phyloP scores from a whole-genome alignment of 2,888 invertebrate genomes.

The Periphyllus acericola region DNA sequence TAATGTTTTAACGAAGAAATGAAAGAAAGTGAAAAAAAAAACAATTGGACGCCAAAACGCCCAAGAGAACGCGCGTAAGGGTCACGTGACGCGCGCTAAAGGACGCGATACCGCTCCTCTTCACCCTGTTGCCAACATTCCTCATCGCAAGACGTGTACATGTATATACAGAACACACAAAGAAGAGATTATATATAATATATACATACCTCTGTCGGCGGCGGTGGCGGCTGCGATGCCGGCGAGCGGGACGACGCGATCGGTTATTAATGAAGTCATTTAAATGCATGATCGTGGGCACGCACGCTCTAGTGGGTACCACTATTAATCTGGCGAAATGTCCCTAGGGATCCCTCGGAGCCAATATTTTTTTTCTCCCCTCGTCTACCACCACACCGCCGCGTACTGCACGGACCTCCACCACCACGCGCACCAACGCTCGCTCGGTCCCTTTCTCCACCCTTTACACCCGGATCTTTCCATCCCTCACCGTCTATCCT shows the following conservation, averaged over 20 bases:
- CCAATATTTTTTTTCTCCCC: slow-evolving; percentile 59
- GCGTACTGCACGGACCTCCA: neutral
- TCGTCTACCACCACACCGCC: neutral
- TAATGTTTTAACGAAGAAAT: neutral
- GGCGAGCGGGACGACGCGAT: slow-evolving; percentile 61
- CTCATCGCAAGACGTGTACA: neutral
- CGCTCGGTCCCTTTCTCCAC: neutral
- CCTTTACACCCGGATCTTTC: neutral
- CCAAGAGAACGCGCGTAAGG: neutral
- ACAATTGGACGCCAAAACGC: neutral
- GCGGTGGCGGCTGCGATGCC: neutral
- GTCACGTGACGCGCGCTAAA: no score
- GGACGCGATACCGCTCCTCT: neutral
- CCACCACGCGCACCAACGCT: neutral
- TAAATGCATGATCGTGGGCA: slow-evolving; percentile 69
- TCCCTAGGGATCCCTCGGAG: slow-evolving; percentile 56
- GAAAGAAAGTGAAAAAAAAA: neutral
- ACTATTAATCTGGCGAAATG: slow-evolving; percentile 61
- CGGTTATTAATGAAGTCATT: slow-evolving; percentile 69
- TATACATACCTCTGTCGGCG: slow-evolving; percentile 27
- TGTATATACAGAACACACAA: neutral
- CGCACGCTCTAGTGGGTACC: slow-evolving; percentile 61
- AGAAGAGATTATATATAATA: slow-evolving; percentile 36
- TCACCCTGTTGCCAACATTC: neutral
- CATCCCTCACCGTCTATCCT: neutral